Evolutionary conservation across 2,888 invertebrate species (phyloP), one percentile per base, ranked within the genome.

Genomic region (Eutolmus rufibarbis): DNA sequence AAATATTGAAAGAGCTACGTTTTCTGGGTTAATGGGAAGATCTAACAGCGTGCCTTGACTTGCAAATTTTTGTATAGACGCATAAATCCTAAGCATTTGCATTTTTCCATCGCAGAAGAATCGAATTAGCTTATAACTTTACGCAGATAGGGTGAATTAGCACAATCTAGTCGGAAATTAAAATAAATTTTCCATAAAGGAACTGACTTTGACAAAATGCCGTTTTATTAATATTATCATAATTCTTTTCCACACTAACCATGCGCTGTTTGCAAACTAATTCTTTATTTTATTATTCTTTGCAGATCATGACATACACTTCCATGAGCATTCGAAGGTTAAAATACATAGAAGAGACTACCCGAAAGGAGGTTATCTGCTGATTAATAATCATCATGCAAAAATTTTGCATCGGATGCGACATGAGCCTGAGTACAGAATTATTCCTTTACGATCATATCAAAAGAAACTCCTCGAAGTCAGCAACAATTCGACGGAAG

Each of bases 341-440:
- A 37, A 76, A 78, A 40, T 87, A 34, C 57, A 74, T 46, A 76
- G 87, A 16, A 84, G 78, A 34, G 85, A 87, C 43, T 87, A 78
- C 66, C 87, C 87, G 14, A 57, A 78, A 31, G 87, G 85, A 16
- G 87, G 87, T 46, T 87, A 77, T 8, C n/a, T 87, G 34, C 43
- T 84, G 66, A 19, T 87, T 16, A 85, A 78, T 40, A 46, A 78
- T 77, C 57, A 76, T 43, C 78, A 87, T 23, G 87, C 87, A 8
- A 87, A 78, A 78, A 34, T 87, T 0, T 34, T 87, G 12, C 74
- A 74, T 76, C 46, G 81, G n/a, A 78, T 57, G 43, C 14, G 57
- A 16, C 84, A 78, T 85, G 19, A 87, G 51, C 84, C 84, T 16
- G 78, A 85, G 23, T 87, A 87, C 34, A 87, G 43, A 16, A 87